phyloP scores from a whole-genome alignment of 2,797 vertebrate genomes.

The Gymnoscopelus braueri region DNA sequence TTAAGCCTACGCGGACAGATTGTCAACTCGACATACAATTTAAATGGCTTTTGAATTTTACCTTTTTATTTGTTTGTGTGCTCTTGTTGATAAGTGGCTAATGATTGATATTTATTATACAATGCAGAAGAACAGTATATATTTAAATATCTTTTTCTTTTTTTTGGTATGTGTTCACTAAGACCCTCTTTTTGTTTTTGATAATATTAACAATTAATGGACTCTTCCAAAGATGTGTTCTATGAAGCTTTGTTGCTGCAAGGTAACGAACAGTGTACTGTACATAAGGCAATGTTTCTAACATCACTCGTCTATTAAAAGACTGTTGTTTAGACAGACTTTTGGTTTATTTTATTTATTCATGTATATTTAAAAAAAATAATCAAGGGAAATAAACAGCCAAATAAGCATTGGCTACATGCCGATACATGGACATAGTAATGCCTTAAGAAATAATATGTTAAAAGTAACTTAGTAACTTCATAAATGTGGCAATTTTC shows the following conservation, averaged over 20 bases:
- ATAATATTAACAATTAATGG: constrained; percentile 52
- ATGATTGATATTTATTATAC: constrained; percentile 83
- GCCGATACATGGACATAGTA: no score
- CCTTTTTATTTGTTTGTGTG: constrained; percentile 66
- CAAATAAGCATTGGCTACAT: no score
- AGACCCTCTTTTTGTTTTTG: constrained; percentile 59
- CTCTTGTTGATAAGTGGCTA: constrained; percentile 74
- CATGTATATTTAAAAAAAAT: no score
- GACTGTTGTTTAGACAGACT: constrained; percentile 62
- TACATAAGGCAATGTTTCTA: constrained; percentile 76
- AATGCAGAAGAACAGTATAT: constrained; percentile 64
- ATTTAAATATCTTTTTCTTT: constrained; percentile 75
- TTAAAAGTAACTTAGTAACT: no score
- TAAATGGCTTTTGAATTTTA: constrained; percentile 67
- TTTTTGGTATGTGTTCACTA: constrained; percentile 73
- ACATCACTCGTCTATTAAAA: constrained; percentile 78
- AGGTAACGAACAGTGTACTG: constrained; percentile 72
- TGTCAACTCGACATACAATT: constrained; percentile 73
- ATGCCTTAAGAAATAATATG: no score
- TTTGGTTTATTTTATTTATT: constrained; percentile 26
- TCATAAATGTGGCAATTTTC: no score
- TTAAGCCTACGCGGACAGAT: constrained; percentile 61
- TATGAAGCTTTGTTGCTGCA: constrained; percentile 74
- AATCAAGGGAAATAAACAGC: no score
- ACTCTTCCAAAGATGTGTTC: constrained; percentile 56